Evolutionary conservation across 2,113 vertebrate genomes (phyloP).

Genomic region (Meleagris gallopavo): DNA sequence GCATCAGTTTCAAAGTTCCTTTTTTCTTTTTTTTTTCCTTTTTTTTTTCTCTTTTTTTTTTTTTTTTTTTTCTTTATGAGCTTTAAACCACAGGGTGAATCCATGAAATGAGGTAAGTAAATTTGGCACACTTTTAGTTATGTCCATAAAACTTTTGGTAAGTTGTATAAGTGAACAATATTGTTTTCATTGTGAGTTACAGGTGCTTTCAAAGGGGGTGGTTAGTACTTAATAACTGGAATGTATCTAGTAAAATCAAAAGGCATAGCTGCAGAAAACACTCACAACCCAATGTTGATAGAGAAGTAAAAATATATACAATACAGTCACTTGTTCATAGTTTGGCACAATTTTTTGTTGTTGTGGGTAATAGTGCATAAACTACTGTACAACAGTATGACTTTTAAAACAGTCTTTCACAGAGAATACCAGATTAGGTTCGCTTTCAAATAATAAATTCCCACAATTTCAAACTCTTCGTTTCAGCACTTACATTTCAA

Average conservation of each 20-base stretch:
- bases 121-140: constrained; percentile 92
- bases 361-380: constrained; percentile 92
- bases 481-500: constrained; percentile 90
- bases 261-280: constrained; percentile 89
- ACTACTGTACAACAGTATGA: constrained; percentile 95
- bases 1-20: constrained; percentile 55
- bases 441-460: constrained; percentile 79
- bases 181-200: constrained; percentile 89
- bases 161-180: constrained; percentile 82
- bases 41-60: rapidly evolving
- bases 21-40: neutral
- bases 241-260: constrained; percentile 88
- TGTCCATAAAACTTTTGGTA: constrained; percentile 93
- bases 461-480: constrained; percentile 78
- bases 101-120: constrained; percentile 94
- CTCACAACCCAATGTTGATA: constrained; percentile 87
- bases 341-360: constrained; percentile 95
- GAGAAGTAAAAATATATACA: constrained; percentile 92
- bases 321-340: constrained; percentile 92
- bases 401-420: constrained; percentile 82
- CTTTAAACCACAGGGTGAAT: constrained; percentile 87
- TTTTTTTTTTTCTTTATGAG: constrained; percentile 68
- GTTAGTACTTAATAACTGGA: constrained; percentile 89
- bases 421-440: constrained; percentile 82
- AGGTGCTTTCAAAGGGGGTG: constrained; percentile 89